phyloP scores from a whole-genome alignment of 2,888 invertebrate species.

The Nomada hirtipes region DNA sequence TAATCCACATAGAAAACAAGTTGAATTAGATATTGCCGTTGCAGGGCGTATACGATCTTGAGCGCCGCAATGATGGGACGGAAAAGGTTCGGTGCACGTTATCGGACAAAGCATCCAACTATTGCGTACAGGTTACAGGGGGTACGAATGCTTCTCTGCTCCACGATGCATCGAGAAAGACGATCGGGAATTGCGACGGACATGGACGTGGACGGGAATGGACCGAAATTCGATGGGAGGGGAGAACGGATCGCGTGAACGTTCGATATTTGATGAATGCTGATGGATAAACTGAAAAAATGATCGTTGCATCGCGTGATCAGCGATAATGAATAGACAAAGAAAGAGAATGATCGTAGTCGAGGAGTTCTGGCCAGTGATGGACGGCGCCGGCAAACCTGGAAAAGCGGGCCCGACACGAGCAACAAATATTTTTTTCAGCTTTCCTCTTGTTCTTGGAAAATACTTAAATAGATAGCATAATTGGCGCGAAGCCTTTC shows the following conservation, averaged over 20 bases:
- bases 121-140: conserved; percentile 4
- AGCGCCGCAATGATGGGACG: conserved; percentile 58
- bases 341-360: conserved; percentile 73
- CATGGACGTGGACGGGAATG: neutral
- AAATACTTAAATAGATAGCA: conserved; percentile 55
- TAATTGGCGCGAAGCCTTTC: conserved; percentile 75
- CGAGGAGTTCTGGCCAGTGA: conserved; percentile 79
- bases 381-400: conserved; percentile 78
- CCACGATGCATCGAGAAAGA: conserved; percentile 49
- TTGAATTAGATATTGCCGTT: conserved; percentile 72
- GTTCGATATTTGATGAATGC: conserved; percentile 7
- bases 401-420: conserved; percentile 79
- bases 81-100: conserved; percentile 38
- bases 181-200: neutral
- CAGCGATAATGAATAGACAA: conserved; percentile 68
- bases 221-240: neutral
- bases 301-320: conserved; percentile 81
- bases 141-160: conserved; percentile 51
- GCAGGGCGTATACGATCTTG: conserved; percentile 55
- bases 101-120: conserved; percentile 2
- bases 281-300: conserved; percentile 80
- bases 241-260: neutral
- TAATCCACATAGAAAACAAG: conserved; percentile 83
- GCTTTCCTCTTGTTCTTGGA: conserved; percentile 61
- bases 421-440: conserved; percentile 82